Base-by-base conservation (phyloP, 2,888 invertebrate genomes). In the Stenotaenia linearis region DNA sequence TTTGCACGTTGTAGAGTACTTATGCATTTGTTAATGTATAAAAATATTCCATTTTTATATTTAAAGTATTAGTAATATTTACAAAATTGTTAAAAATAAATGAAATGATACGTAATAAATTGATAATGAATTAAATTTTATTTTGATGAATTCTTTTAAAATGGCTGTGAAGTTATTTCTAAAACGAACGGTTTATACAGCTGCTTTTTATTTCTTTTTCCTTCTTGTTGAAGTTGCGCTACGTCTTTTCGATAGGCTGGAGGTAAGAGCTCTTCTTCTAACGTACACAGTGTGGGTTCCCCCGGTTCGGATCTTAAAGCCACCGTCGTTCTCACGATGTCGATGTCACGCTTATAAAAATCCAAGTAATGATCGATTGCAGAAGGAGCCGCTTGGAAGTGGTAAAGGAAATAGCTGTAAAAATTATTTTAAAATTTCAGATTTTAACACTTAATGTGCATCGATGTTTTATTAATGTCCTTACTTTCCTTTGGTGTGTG, bases 181-280 rank as follows among this genome's bases (percentile, higher is more conserved):
- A 78, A 21, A 69, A 69, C 35, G n/a, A 32, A 78, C 7, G 78
- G 78, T 32, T 78, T 78, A n/a, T 32, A 78, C 3, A 78, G 78
- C 23, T 25, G 21, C 32, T 61, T 61, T 25, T 78, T 78, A 12
- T 81, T 82, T 77, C 84, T 84, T 61, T 83, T 83, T 1, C 85
- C 85, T 50, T 83, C 83, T 81, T 84, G 83, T 25, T 87, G 82
- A 83, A 87, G 84, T 74, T 92, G 88, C 84, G 92, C 90, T 0
- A 95, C 94, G 83, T 91, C 85, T 61, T 85, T 84, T 77, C 89
- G 61, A 80, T 80, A 77, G 9, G 93, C 91, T 12, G 95, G 92
- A 23, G 95, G 94, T 82, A 91, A 85, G 81, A 92, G 85, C 87
- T 95, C 95, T 81, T 93, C 91, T 83, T 92, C 90, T 78, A 95